Base-by-base conservation (phyloP, 2,797 vertebrate genomes). In the Periophthalmus magnuspinnatus region DNA sequence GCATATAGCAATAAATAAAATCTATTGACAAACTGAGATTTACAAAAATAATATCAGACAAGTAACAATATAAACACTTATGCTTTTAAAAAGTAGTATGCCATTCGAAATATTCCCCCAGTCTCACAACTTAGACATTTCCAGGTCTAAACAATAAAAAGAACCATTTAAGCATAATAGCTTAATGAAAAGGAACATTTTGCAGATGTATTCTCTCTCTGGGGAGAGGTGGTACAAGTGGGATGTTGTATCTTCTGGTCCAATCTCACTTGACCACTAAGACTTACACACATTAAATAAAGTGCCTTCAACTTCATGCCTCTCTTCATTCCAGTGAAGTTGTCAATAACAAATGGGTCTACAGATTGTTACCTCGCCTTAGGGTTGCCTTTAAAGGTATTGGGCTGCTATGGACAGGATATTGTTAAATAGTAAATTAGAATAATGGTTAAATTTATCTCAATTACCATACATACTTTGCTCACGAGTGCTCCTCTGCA, bases 401-500 rank as follows among this genome's bases (percentile, higher is more conserved):
- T 75, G 41, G 13, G 65, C 86, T 89, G 77, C 50, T 84, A 82
- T 24, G 13, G 32, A 80, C 59, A 81, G 22, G 11, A 22, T 1
- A 52, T 14, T 36, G 74, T 81, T 68, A 21, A 55, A 17, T 41
- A 2, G 6, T 0, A 45, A 6, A 5, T 24, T 24, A 56, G 0
- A 33, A 0, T 0, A 5, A 14, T 5, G 14, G 2, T 57, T 57
- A 5, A 56, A 5, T 19, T 3, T 5, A 1, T 28, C 52, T 54
- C 9, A 6, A 13, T 28, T 32, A 9, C 57, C 8, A 0, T 14
- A 60, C 7, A 65, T 32, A 86, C 88, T 87, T 79, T 69, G 64
- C 92, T 98, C 96, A 99, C 84, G 97, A 98, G 80, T 96, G 95
- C 61, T 98, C 97, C 87, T 98, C 97, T 0, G 95, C 93, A 63